These are phyloP conservation scores for Pygoscelis antarcticus DNA, from an alignment of 2,113 vertebrate genomes.

Conservation along the genomic window DNA sequence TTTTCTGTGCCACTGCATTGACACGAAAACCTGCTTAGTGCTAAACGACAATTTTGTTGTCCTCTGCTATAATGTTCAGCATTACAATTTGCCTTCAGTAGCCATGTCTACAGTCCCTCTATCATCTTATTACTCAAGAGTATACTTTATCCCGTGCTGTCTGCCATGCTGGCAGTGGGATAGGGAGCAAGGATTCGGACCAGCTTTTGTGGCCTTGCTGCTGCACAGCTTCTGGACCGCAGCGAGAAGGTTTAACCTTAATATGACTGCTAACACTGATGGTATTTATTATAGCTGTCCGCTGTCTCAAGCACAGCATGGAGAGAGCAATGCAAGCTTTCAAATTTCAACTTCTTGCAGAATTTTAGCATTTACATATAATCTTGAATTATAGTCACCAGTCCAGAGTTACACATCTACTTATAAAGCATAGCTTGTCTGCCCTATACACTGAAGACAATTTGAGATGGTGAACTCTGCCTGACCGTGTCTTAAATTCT, in stretches of 20 bases:
- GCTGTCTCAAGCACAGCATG: neutral
- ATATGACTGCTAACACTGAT: neutral
- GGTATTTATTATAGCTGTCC: neutral
- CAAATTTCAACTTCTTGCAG: neutral
- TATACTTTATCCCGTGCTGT: rapidly evolving
- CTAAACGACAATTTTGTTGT: neutral
- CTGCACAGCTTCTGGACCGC: neutral
- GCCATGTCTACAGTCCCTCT: neutral
- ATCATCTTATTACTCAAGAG: neutral
- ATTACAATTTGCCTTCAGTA: neutral
- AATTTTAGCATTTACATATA: neutral
- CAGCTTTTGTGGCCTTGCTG: neutral
- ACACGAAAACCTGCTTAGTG: neutral
- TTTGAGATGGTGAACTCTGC: neutral
- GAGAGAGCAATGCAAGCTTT: neutral
- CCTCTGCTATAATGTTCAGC: neutral
- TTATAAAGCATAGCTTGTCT: neutral
- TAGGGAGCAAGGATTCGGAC: neutral
- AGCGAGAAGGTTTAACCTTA: neutral
- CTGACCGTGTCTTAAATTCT: neutral
- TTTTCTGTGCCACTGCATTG: neutral
- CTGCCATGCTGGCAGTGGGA: neutral
- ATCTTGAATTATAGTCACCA: neutral
- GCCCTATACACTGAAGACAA: neutral
- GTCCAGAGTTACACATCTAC: neutral